phyloP scores from a whole-genome alignment of 2,113 vertebrate species.

The Hemiprocne comata region DNA sequence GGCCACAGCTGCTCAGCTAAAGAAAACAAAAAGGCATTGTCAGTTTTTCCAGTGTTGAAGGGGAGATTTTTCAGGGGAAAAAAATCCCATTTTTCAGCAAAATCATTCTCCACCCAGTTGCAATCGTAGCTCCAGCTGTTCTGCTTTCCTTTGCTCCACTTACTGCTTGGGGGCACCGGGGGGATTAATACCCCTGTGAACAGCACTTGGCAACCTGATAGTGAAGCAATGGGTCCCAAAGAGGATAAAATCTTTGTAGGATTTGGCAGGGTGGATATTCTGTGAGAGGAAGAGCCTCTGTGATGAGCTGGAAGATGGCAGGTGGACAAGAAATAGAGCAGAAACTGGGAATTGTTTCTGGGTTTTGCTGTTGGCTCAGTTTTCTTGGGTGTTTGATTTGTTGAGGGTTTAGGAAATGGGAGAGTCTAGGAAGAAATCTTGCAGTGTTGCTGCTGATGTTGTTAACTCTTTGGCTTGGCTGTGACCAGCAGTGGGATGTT shows the following conservation, averaged over 20 bases:
- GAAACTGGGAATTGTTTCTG: conserved; percentile 44
- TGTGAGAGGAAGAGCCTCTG: conserved; percentile 56
- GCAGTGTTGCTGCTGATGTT: neutral
- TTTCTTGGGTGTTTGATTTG: conserved; percentile 17
- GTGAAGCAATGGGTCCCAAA: neutral
- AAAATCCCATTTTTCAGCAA: conserved; percentile 53
- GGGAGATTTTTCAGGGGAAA: conserved; percentile 27
- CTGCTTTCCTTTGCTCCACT: neutral
- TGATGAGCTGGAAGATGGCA: conserved; percentile 68
- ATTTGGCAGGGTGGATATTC: conserved; percentile 31
- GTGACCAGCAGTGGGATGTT: neutral
- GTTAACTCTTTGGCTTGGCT: conserved; percentile 7
- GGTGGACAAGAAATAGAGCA: conserved; percentile 54
- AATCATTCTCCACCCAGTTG: conserved; percentile 43
- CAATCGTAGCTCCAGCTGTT: conserved; percentile 44
- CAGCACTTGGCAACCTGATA: conserved; percentile 24
- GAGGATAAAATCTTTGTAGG: conserved; percentile 15
- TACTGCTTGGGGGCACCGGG: neutral
- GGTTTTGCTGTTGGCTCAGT: conserved; percentile 18
- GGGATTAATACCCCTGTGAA: conserved; percentile 25
- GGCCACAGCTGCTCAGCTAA: conserved; percentile 29
- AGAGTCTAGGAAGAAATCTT: neutral
- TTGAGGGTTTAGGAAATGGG: conserved; percentile 13
- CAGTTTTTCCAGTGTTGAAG: conserved; percentile 47
- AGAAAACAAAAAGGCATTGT: conserved; percentile 56